Evolutionary conservation across 2,113 vertebrate species (phyloP).

Genomic region (Machaerirhynchus nigripectus): DNA sequence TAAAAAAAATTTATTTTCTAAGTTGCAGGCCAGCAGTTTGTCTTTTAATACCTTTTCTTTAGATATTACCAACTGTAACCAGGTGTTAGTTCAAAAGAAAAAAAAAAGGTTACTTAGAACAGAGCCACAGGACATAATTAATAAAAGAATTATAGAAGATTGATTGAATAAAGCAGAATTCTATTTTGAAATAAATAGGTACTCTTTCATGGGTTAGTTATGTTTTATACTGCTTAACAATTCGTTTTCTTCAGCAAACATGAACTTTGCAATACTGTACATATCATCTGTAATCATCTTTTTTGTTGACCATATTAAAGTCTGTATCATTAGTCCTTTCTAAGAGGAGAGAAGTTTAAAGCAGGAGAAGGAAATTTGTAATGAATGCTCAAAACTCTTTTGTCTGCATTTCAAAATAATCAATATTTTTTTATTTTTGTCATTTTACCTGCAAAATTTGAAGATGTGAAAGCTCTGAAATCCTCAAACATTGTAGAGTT

Average conservation of each 20-base stretch:
- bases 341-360: background rate
- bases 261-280: background rate
- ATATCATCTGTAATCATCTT: background rate
- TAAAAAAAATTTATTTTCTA: background rate
- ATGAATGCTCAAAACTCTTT: background rate
- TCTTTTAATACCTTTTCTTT: background rate
- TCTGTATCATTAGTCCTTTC: background rate
- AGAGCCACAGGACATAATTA: background rate
- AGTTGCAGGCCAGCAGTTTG: background rate
- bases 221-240: background rate
- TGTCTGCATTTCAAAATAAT: background rate
- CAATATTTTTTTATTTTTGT: background rate
- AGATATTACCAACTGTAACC: background rate
- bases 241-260: background rate
- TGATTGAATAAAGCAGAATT: background rate
- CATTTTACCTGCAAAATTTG: background rate
- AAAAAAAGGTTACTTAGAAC: background rate
- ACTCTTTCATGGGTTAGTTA: background rate
- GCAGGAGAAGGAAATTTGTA: background rate
- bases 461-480: background rate
- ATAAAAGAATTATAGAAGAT: background rate
- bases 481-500: background rate
- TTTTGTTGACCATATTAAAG: background rate
- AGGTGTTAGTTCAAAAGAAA: background rate
- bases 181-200: background rate